These are phyloP conservation scores for Apeltes quadracus DNA, from an alignment of 2,113 vertebrate genomes.

Conservation along the genomic window DNA sequence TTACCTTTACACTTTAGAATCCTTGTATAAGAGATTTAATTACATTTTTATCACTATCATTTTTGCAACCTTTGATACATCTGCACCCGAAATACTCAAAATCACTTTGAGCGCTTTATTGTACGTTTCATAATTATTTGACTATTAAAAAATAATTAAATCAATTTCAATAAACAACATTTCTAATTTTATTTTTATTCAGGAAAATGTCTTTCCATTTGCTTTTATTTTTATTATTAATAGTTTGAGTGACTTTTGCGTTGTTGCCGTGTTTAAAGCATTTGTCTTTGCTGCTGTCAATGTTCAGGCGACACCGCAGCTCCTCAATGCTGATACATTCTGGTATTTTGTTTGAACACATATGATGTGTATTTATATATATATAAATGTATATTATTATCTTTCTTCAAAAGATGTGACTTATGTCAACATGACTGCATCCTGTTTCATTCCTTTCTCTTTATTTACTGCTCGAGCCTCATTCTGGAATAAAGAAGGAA, in stretches of 20 bases:
- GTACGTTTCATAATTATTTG: neutral
- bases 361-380: neutral
- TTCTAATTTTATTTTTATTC: too few species aligned
- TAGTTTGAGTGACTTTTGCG: neutral
- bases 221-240: neutral
- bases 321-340: neutral
- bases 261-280: neutral
- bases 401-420: neutral
- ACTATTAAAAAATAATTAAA: neutral
- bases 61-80: neutral
- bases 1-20: neutral
- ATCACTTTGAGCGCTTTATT: neutral
- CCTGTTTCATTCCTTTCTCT: neutral
- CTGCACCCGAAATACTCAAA: neutral
- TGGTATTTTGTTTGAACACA: neutral
- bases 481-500: conserved; percentile 9
- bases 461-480: neutral
- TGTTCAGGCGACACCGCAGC: fast-evolving
- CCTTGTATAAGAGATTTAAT: neutral
- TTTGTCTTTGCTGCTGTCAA: conserved; percentile 60
- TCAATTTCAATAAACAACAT: neutral
- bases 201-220: neutral
- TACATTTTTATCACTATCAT: neutral
- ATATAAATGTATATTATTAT: neutral
- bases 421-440: neutral